phyloP scores from a whole-genome alignment of 1,140 invertebrate species.

The Atta cephalotes region DNA sequence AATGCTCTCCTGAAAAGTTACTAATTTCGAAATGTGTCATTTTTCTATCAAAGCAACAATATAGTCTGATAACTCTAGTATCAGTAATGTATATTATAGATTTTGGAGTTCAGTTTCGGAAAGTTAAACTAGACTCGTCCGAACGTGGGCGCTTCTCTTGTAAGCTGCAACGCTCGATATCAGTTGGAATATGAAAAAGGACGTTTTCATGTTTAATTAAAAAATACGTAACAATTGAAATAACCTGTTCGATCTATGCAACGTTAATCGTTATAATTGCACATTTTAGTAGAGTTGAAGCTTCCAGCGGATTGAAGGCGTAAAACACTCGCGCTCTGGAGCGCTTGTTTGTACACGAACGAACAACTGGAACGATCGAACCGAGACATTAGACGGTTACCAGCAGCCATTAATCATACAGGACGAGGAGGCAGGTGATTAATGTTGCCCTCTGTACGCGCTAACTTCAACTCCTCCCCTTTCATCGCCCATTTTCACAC shows the following conservation, averaged over 20 bases:
- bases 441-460: constrained; percentile 63
- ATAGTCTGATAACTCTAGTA: too few relatives aligned
- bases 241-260: not conserved
- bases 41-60: too few relatives aligned
- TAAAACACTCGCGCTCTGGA: constrained; percentile 29
- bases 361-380: constrained; percentile 69
- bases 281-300: not conserved
- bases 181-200: not conserved
- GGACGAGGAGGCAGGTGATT: constrained; percentile 65
- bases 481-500: constrained; percentile 53
- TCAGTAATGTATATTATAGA: too few relatives aligned
- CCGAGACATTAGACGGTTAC: constrained; percentile 68
- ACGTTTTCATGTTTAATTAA: not conserved
- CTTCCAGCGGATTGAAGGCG: not conserved
- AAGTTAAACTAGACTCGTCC: too few relatives aligned
- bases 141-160: not conserved
- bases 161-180: not conserved
- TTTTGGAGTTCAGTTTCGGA: too few relatives aligned
- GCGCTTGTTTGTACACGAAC: constrained; percentile 54
- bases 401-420: constrained; percentile 71
- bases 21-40: too few relatives aligned
- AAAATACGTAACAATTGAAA: not conserved
- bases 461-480: constrained; percentile 42
- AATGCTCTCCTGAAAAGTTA: too few relatives aligned
- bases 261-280: constrained; percentile 25